Conservation (phyloP, 2,888 invertebrate genomes). For the Deladenus siricidicola region DNA sequence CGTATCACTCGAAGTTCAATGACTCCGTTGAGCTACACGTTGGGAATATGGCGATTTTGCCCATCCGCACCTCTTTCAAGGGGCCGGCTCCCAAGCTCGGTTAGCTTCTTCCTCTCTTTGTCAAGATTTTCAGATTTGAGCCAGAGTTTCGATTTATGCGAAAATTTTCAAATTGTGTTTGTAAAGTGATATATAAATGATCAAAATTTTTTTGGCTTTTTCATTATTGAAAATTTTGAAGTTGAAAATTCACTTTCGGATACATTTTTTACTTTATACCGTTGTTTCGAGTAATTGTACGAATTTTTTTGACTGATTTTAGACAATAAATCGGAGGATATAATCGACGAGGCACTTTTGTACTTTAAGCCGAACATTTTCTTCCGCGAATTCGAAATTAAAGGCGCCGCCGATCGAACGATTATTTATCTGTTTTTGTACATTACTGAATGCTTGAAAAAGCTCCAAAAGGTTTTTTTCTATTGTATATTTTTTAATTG, state of each 20-base stretch:
- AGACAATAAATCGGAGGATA: slow-evolving; percentile 67
- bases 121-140: no score
- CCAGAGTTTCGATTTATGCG: no score
- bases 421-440: slow-evolving; percentile 93
- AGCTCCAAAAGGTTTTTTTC: slow-evolving; percentile 66
- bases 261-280: not conserved
- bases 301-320: slow-evolving; percentile 7
- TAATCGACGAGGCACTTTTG: slow-evolving; percentile 91
- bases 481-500: slow-evolving; percentile 1
- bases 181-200: no score
- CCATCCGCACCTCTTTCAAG: slow-evolving; percentile 77
- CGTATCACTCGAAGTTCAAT: slow-evolving; percentile 85
- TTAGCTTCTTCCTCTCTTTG: not conserved
- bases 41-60: slow-evolving; percentile 86
- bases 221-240: not conserved
- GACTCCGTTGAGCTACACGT: slow-evolving; percentile 64
- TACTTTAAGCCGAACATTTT: slow-evolving; percentile 99
- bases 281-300: not conserved
- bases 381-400: slow-evolving; percentile 95
- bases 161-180: no score
- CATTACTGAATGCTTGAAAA: slow-evolving; percentile 91
- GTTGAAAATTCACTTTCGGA: not conserved
- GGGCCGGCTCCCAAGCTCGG: slow-evolving; percentile 74
- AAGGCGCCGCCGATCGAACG: slow-evolving; percentile 92
- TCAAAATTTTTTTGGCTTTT: no score